Base-by-base conservation (phyloP, 2,888 invertebrate species). In the Eumacrocentrus americanus region DNA sequence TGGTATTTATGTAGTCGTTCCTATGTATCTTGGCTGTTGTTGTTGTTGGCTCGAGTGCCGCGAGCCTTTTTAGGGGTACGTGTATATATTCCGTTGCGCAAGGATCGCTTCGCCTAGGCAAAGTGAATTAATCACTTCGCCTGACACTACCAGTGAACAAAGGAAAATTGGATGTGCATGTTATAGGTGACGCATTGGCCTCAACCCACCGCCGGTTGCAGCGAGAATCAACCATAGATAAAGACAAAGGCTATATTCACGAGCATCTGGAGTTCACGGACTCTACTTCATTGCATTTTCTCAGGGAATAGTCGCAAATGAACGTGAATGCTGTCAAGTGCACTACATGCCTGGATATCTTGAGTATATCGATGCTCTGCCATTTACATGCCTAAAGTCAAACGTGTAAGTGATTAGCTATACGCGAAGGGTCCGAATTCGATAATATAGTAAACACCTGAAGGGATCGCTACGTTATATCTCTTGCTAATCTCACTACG, bases 311-410 rank as follows among this genome's bases (percentile, higher is more conserved):
- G 46, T 38, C 35, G 58, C 35, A 58, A 53, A 60, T 59, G 54
- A 61, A 61, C 57, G 50, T 55, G 37, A 61, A 63, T 65, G 58
- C 58, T 63, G 63, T 65, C 61, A 65, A 62, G 59, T 51, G 61
- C 63, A 63, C 59, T 58, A 47, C 58, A n/a, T 37, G 23, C 38
- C 48, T 51, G 44, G 48, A 60, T 52, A 44, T 50, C 60, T 48
- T 61, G 59, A 48, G 46, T 53, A 58, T 55, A 56, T 44, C 50
- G 48, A 47, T 14, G 37, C 14, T 42, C 48, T 46, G 25, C 29
- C 53, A 42, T 50, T 48, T 29, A 51, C 42, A 34, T 37, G 52
- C 44, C 37, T n/a, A n/a, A n/a, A n/a, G n/a, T n/a, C n/a, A n/a
- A n/a, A n/a, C n/a, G n/a, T n/a, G n/a, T n/a, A n/a, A n/a, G n/a